These are phyloP conservation scores for Pollachius pollachius DNA, from an alignment of 2,113 vertebrate genomes.

Conservation along the genomic window DNA sequence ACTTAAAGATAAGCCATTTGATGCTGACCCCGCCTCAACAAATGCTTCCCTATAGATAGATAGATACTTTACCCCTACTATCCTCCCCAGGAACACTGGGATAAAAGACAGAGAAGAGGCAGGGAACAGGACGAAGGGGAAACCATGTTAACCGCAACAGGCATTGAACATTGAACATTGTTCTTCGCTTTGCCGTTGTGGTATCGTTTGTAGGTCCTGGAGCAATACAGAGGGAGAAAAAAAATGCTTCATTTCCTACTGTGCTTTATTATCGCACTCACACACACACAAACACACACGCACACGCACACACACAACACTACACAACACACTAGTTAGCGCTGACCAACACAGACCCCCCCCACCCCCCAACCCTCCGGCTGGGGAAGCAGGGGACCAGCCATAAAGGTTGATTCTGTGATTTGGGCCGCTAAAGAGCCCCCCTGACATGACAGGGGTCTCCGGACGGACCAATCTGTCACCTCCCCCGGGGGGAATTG, in stretches of 20 bases:
- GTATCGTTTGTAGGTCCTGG: conserved; percentile 33
- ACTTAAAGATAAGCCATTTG: too few species aligned
- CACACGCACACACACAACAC: too few species aligned
- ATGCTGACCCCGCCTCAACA: too few species aligned
- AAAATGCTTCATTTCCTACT: conserved; percentile 70
- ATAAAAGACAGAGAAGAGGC: too few species aligned
- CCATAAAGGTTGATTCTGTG: conserved; percentile 35
- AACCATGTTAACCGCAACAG: too few species aligned
- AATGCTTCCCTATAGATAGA: too few species aligned
- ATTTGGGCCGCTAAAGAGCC: conserved; percentile 49
- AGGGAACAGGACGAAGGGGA: too few species aligned
- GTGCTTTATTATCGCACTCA: conserved; percentile 42
- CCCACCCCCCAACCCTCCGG: conserved; percentile 22
- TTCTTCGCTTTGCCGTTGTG: too few species aligned
- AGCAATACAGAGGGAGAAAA: conserved; percentile 57
- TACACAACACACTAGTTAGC: conserved; percentile 5
- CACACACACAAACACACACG: too few species aligned
- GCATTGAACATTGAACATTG: too few species aligned
- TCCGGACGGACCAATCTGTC: conserved; percentile 54
- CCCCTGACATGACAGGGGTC: conserved; percentile 56
- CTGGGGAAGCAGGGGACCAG: conserved; percentile 16
- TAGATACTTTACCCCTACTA: too few species aligned
- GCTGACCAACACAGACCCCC: conserved; percentile 54
- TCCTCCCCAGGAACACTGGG: too few species aligned
- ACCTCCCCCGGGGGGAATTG: conserved; percentile 38